phyloP scores from a whole-genome alignment of 2,888 invertebrate species.

The Apodemia hepburni region DNA sequence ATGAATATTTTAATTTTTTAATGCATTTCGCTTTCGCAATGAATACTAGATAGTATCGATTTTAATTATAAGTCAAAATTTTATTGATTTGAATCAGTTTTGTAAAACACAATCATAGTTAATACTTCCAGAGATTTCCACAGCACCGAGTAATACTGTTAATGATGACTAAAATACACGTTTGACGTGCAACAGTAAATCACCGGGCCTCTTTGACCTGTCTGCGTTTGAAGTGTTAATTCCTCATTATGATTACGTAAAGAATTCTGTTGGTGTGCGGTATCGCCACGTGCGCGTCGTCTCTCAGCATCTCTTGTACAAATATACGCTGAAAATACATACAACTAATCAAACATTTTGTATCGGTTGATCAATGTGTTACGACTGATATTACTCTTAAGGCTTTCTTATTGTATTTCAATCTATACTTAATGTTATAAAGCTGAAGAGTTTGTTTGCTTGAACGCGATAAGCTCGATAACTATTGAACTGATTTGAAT shows the following conservation, averaged over 20 bases:
- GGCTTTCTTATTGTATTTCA: not conserved
- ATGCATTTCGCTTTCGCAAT: no score
- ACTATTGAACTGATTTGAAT: no score
- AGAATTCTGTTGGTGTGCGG: not conserved
- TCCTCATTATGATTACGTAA: conserved; percentile 9
- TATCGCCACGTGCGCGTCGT: conserved; percentile 24
- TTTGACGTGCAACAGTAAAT: conserved; percentile 8
- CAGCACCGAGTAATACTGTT: not conserved
- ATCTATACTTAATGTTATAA: no score
- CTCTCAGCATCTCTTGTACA: conserved; percentile 25
- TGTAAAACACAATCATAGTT: not conserved
- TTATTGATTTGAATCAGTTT: not conserved
- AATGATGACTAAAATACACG: conserved; percentile 3
- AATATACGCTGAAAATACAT: conserved; percentile 21
- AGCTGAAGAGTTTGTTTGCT: no score
- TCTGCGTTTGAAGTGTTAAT: conserved; percentile 8
- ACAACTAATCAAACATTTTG: conserved; percentile 2
- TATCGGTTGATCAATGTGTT: not conserved
- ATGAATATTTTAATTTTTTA: no score
- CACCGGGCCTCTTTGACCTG: conserved; percentile 8
- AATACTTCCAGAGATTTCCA: not conserved
- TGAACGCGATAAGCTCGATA: no score
- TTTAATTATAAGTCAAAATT: no score
- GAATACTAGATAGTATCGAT: no score
- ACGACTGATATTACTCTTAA: not conserved